Base-by-base conservation (phyloP, 2,113 vertebrate species). In the Phaethon lepturus region DNA sequence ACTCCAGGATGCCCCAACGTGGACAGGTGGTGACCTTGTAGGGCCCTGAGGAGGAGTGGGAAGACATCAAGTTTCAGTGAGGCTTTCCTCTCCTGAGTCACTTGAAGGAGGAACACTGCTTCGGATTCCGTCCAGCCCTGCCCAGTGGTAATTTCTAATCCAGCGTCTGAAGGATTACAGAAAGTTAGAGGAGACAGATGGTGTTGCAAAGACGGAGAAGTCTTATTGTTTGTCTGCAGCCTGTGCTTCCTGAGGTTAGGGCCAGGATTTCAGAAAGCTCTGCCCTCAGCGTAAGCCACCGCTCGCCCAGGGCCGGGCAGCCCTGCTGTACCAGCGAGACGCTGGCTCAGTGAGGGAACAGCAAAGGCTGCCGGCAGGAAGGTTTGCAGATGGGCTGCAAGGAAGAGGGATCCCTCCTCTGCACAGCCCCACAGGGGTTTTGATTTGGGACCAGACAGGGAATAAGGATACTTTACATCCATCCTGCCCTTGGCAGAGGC, bases 171-270 rank as follows among this genome's bases (percentile, higher is more conserved):
- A 93, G 87, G 94, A 96, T 93, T 97, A 91, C 81, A 76, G 90
- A 92, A 95, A 92, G 90, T 86, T 93, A 75, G 59, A 95, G 47
- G 66, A 93, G 90, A 97, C 94, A 98, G 95, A 97, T 97, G 95
- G 97, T 17, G 17, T 26, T 62, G 67, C 67, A 91, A 93, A 96
- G 71, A 85, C 10, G 1, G 64, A 88, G 86, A 92, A 86, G 67
- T 87, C 90, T 94, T 49, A 95, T 40, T 92, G 82, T 85, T 94
- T 96, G 95, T 79, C 59, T 93, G 17, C 56, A 88, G 85, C 44
- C 59, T 49, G 62, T 35, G 40, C 45, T 94, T 95, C 49, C 78
- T 2, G 0, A 95, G 91, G 81, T 86, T 94, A 81, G 4, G 4
- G 52, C 7, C 15, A 58, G 77, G 90, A 95, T 96, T 97, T 94